Conservation (phyloP, 2,888 invertebrate species). For the Cartodere bifasciata region DNA sequence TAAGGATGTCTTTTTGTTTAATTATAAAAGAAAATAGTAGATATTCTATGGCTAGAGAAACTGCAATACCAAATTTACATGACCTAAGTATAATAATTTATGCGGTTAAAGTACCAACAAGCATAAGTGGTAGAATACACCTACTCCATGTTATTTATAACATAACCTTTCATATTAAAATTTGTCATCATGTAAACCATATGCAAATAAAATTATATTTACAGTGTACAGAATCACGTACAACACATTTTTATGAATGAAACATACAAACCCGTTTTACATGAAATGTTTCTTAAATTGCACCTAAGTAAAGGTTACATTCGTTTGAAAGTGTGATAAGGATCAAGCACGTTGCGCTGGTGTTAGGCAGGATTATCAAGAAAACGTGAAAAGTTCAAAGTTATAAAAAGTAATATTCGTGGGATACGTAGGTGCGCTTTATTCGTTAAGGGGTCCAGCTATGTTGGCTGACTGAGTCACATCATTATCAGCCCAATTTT, state of each 20-base stretch:
- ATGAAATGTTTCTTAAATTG: background rate
- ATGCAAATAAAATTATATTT: conserved; percentile 21
- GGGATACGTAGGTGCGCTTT: conserved; percentile 19
- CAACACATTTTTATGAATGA: conserved; percentile 23
- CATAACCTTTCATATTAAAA: conserved; percentile 20
- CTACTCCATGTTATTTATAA: no score
- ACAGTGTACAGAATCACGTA: conserved; percentile 19
- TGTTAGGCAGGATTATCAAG: conserved; percentile 17
- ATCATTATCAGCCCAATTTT: no score
- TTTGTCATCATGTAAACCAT: conserved; percentile 21
- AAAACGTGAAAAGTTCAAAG: conserved; percentile 23
- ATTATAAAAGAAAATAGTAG: no score
- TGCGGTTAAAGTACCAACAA: no score
- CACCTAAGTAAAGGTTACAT: conserved; percentile 9
- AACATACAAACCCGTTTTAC: conserved; percentile 10
- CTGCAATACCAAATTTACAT: no score
- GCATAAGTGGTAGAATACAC: no score
- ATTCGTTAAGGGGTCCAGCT: conserved; percentile 3
- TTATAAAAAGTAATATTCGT: conserved; percentile 24
- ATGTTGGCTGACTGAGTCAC: no score
- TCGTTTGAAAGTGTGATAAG: conserved; percentile 4
- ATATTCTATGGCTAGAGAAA: no score
- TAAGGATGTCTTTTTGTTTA: no score
- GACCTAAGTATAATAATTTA: no score
- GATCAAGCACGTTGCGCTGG: conserved; percentile 11